Percentiles rank a stretch among this genome's conserved stretches.
Conservation (phyloP, 2,888 invertebrate genomes). For the Lottia scabra region DNA sequence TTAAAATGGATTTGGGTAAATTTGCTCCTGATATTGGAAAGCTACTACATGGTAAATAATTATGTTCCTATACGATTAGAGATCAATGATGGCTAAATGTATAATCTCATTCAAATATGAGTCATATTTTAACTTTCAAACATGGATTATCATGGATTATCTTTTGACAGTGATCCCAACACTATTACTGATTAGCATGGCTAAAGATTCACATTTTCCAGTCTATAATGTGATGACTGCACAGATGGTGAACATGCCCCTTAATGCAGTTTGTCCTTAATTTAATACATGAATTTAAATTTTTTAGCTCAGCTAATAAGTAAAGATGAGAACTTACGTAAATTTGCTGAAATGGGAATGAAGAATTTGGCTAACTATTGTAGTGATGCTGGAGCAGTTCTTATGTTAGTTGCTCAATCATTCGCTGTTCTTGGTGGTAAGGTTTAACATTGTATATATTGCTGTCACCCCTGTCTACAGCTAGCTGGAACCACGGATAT, state of each 20-base stretch:
- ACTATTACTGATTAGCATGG: no score
- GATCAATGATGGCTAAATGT: no score
- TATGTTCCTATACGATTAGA: no score
- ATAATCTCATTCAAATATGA: no score
- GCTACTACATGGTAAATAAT: slow-evolving; percentile 78
- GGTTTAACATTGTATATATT: no score
- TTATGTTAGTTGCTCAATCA: slow-evolving; percentile 75
- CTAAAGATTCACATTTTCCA: no score
- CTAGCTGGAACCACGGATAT: no score
- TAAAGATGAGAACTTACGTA: slow-evolving; percentile 83
- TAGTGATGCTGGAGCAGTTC: slow-evolving; percentile 77
- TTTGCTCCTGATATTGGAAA: slow-evolving; percentile 85
- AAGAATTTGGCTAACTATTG: slow-evolving; percentile 80
- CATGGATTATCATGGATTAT: no score
- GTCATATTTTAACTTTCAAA: no score
- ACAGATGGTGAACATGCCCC: background rate
- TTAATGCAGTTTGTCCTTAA: background rate
- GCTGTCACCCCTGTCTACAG: no score
- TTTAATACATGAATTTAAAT: slow-evolving; percentile 7
- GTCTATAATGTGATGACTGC: no score
- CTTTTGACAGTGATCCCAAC: no score
- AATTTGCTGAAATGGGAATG: slow-evolving; percentile 81
- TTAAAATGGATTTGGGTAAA: slow-evolving; percentile 82
- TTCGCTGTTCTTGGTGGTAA: slow-evolving; percentile 84
- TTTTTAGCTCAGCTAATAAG: slow-evolving; percentile 83